A percentile compares a stretch with the other conserved stretches of the same genome.
Conservation (phyloP, 2,113 vertebrate species). For the Caranx ignobilis region DNA sequence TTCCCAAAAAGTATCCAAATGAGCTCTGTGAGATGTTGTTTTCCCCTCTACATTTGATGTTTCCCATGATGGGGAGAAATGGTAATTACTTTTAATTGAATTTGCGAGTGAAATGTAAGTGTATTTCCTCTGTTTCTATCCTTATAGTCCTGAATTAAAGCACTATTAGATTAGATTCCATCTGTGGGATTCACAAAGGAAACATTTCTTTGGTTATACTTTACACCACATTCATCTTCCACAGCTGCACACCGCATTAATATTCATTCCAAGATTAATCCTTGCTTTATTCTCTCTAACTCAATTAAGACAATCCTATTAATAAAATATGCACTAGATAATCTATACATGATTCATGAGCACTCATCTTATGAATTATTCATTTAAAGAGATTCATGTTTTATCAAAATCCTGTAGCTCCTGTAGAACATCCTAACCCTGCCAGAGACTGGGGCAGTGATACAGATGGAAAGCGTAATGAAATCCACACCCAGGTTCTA, state of each 20-base stretch:
- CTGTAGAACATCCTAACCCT: conserved; percentile 53
- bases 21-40: conserved; percentile 16
- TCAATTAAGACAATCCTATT: conserved; percentile 86
- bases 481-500: conserved; percentile 30
- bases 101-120: conserved; percentile 22
- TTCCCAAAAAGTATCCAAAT: conserved; percentile 21
- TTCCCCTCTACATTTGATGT: conserved; percentile 11
- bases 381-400: conserved; percentile 71
- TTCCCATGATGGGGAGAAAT: conserved; percentile 12
- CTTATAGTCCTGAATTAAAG: conserved; percentile 36
- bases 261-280: conserved; percentile 83
- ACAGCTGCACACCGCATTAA: conserved; percentile 73
- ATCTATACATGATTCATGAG: conserved; percentile 85
- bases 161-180: conserved; percentile 42
- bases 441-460: conserved; percentile 26
- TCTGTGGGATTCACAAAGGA: conserved; percentile 45
- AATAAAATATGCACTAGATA: conserved; percentile 85
- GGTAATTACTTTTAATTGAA: conserved; percentile 59
- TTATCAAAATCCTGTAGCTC: conserved; percentile 75
- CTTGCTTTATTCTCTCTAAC: conserved; percentile 79
- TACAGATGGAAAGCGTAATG: conserved; percentile 50
- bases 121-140: conserved; percentile 21
- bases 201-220: conserved; percentile 55
- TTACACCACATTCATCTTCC: conserved; percentile 51
- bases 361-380: conserved; percentile 78